Percentiles rank a stretch among this genome's conserved stretches.
Conservation (phyloP, 2,797 vertebrate genomes). For the Dallia pectoralis region DNA sequence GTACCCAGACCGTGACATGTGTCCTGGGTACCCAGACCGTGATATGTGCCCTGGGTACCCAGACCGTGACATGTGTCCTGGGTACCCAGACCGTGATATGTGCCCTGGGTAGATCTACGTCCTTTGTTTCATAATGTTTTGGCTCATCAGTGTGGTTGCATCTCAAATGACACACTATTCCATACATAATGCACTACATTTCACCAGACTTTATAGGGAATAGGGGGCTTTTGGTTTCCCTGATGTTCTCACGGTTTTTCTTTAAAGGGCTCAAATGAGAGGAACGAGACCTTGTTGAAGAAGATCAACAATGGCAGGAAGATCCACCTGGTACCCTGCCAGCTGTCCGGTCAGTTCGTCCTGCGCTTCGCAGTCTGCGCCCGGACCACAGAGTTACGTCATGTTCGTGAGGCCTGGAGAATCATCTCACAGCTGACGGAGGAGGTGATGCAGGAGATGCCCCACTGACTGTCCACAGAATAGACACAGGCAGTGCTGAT, state of each 20-base stretch:
- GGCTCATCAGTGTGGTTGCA: no score
- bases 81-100: no score
- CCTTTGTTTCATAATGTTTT: no score
- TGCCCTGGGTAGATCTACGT: no score
- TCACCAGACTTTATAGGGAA: no score
- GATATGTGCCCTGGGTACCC: no score
- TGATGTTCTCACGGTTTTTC: background rate
- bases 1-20: no score
- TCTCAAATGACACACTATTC: no score
- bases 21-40: no score
- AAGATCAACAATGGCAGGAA: constrained; percentile 79
- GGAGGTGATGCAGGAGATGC: constrained; percentile 69
- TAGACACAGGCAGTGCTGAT: background rate
- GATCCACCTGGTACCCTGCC: constrained; percentile 92
- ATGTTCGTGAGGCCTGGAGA: constrained; percentile 85
- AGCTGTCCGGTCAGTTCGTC: constrained; percentile 82
- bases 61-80: no score
- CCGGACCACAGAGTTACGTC: constrained; percentile 75
- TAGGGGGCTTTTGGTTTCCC: no score
- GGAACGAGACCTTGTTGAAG: constrained; percentile 86
- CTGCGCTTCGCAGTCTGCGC: constrained; percentile 89
- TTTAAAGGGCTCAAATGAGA: constrained; percentile 70
- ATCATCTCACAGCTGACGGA: constrained; percentile 83
- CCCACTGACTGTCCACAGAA: constrained; percentile 40
- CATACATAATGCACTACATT: no score